A percentile compares a stretch with the other conserved stretches of the same genome.
Evolutionary conservation across 2,888 invertebrate species (phyloP).

Genomic region (Macaria liturata): DNA sequence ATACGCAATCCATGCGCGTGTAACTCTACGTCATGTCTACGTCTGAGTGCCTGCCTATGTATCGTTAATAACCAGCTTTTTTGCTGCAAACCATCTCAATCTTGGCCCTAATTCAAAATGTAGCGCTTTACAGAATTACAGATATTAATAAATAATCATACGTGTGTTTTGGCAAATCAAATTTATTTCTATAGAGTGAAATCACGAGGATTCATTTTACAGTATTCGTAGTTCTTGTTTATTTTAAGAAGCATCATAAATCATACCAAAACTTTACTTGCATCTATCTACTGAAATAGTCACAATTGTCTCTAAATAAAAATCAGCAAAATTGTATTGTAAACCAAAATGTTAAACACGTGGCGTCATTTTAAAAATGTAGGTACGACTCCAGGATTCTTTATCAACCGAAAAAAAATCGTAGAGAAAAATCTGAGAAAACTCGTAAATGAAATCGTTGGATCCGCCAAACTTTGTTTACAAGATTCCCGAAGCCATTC

Average conservation of each 20-base stretch:
- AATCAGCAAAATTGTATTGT: too few relatives aligned
- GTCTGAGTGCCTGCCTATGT: not conserved
- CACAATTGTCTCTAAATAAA: too few relatives aligned
- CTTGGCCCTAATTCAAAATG: constrained; percentile 19
- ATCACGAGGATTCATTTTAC: constrained; percentile 10
- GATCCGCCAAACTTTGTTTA: not conserved
- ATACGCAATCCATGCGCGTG: constrained; percentile 11
- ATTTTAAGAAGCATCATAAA: not conserved
- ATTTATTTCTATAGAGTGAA: constrained; percentile 20
- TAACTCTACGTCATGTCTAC: constrained; percentile 7
- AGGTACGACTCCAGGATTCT: too few relatives aligned
- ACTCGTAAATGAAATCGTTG: not conserved
- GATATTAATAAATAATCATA: not conserved
- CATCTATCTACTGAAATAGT: too few relatives aligned
- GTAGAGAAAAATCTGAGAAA: too few relatives aligned
- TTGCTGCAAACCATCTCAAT: too few relatives aligned
- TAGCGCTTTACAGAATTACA: constrained; percentile 1
- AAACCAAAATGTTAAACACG: too few relatives aligned
- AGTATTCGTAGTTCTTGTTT: not conserved
- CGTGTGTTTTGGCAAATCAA: constrained; percentile 17
- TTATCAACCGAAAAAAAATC: too few relatives aligned
- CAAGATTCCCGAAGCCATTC: not conserved
- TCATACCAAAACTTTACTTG: too few relatives aligned
- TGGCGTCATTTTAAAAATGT: too few relatives aligned
- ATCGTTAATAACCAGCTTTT: too few relatives aligned